A percentile compares a stretch with the other conserved stretches of the same genome.
phyloP scores from a whole-genome alignment of 1,140 invertebrate genomes.

The Drosophila fuyamai region DNA sequence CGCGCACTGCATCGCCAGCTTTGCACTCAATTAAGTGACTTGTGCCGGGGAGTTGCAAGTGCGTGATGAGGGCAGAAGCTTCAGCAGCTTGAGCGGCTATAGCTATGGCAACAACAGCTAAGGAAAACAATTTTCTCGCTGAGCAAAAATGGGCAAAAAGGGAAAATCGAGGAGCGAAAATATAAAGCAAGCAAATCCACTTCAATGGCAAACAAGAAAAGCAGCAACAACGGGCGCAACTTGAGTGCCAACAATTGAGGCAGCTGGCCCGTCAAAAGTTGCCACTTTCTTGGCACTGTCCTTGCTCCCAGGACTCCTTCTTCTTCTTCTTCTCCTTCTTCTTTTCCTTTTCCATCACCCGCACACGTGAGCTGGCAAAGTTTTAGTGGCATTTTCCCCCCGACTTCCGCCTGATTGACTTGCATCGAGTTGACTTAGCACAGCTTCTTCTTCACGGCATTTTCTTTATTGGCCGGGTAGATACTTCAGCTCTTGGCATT shows the following conservation, averaged over 20 bases:
- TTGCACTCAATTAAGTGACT: slow-evolving; percentile 82
- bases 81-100: not conserved
- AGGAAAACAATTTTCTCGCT: slow-evolving; percentile 71
- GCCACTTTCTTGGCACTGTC: slow-evolving; percentile 68
- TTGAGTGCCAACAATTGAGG: slow-evolving; percentile 79
- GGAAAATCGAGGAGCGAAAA: slow-evolving; percentile 34
- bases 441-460: slow-evolving; percentile 54
- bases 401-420: slow-evolving; percentile 77
- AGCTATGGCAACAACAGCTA: slow-evolving; percentile 45
- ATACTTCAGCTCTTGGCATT: slow-evolving; percentile 44
- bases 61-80: slow-evolving; percentile 37
- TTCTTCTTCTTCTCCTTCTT: not conserved
- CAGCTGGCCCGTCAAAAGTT: slow-evolving; percentile 80
- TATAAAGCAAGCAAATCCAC: slow-evolving; percentile 74
- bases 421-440: slow-evolving; percentile 78
- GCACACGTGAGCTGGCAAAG: slow-evolving; percentile 71
- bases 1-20: slow-evolving; percentile 64
- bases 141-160: not conserved
- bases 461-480: slow-evolving; percentile 37
- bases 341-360: not conserved
- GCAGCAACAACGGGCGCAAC: slow-evolving; percentile 34
- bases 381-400: slow-evolving; percentile 57
- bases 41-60: slow-evolving; percentile 45
- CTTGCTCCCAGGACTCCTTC: slow-evolving; percentile 14
- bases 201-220: slow-evolving; percentile 43